Conservation (phyloP, 1,140 invertebrate genomes). For the Panagrolaimus sp. region DNA sequence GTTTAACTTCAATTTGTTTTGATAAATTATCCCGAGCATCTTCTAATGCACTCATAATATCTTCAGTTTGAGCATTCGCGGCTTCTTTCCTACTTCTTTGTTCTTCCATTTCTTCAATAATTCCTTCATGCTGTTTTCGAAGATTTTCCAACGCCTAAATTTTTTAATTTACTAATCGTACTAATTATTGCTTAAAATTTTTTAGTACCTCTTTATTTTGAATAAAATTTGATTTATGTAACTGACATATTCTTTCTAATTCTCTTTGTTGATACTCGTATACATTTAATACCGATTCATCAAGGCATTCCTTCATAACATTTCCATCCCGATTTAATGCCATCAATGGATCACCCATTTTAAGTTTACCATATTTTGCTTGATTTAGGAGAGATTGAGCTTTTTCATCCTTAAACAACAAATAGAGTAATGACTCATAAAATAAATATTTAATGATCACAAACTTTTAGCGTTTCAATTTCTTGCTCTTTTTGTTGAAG, state of each 20-base stretch:
- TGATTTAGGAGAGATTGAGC: conserved; percentile 2
- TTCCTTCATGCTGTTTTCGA: background rate
- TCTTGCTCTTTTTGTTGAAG: conserved; percentile 7
- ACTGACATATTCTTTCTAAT: conserved; percentile 16
- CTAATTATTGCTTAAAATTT: background rate
- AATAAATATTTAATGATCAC: background rate
- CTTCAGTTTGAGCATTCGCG: background rate
- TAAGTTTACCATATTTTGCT: conserved; percentile 14
- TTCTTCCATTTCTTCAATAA: conserved; percentile 8
- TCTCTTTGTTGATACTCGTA: conserved; percentile 17
- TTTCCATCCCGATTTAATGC: background rate
- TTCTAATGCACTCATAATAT: conserved; percentile 11
- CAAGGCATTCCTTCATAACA: background rate
- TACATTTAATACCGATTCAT: conserved; percentile 14
- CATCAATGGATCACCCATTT: conserved; percentile 10
- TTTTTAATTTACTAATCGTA: background rate
- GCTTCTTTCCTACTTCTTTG: background rate
- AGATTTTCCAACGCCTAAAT: conserved; percentile 12
- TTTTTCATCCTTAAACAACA: conserved; percentile 14
- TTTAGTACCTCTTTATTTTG: conserved; percentile 3
- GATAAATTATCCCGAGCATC: background rate
- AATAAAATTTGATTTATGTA: background rate
- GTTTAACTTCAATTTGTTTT: conserved; percentile 2
- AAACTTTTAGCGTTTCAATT: background rate
- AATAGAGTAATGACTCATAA: background rate